Conservation (phyloP, 2,113 vertebrate genomes). For the Malurus elegans region DNA sequence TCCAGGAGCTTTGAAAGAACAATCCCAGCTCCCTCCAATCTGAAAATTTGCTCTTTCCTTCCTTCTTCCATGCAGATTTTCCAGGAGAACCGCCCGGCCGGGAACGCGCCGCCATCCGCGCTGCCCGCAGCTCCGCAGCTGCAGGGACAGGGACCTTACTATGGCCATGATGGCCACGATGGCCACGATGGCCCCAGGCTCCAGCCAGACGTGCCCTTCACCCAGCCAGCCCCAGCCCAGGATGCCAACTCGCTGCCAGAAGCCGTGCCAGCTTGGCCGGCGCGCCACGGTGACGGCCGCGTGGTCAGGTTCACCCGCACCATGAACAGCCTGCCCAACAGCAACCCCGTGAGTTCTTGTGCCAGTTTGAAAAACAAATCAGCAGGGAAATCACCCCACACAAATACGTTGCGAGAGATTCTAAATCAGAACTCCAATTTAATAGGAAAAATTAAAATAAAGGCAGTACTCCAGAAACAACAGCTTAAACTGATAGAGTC, state of each 20-base stretch:
- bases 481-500: too few relatives aligned
- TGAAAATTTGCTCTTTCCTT: background rate
- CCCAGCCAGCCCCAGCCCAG: background rate
- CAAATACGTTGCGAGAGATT: too few relatives aligned
- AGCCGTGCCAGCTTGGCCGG: background rate
- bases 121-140: background rate
- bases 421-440: too few relatives aligned
- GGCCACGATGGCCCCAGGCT: background rate
- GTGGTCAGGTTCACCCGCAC: conserved; percentile 53
- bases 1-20: background rate
- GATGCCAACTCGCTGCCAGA: background rate
- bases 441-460: too few relatives aligned
- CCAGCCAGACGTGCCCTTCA: background rate
- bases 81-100: background rate
- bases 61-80: background rate
- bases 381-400: too few relatives aligned
- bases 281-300: fast-evolving
- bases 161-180: background rate
- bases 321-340: conserved; percentile 46
- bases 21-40: background rate
- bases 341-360: background rate
- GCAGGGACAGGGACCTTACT: background rate
- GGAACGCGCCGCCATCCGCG: background rate
- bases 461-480: too few relatives aligned
- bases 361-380: too few relatives aligned